Base-by-base conservation (phyloP, 2,113 vertebrate genomes). In the Zapus hudsonius region DNA sequence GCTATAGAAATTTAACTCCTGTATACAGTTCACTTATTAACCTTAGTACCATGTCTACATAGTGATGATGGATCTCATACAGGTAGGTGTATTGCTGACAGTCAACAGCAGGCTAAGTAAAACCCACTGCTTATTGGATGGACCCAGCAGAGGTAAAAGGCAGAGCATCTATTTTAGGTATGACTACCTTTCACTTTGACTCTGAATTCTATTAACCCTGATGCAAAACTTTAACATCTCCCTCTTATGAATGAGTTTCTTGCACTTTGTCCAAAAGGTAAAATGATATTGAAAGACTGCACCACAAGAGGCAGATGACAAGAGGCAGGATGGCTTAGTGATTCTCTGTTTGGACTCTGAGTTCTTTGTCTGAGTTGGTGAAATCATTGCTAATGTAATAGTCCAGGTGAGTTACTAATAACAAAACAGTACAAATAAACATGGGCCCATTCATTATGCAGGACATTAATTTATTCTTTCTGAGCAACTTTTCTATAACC, bases 271-370 rank as follows among this genome's bases (percentile, higher is more conserved):
- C 38, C 66, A 84, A 63, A 83, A 79, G 42, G n/a, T 42, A 75
- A 79, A 88, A 84, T 85, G 73, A 84, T 36, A 31, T 59, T 94
- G 67, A 94, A 92, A 89, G 73, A 84, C 31, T 73, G 67, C 57
- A 40, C 19, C 79, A 40, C 11, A 72, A 81, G 40, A 88, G n/a
- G 78, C 3, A n/a, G 47, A 36, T 75, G 40, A 36, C 70, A 31
- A 52, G 7, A 90, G 40, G 61, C 55, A 89, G 42, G 70, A 42
- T 22, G 55, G 55, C 57, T 72, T 40, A 59, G 67, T 64, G 66
- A 91, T 57, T 81, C 66, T 80, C 89, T 75, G 31, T 47, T 36
- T 36, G 61, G 82, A 86, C 78, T 36, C 57, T 76, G 5, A n/a
- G 42, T 29, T 44, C 15, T 69, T 89, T 20, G 23, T 31, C 74